Percentiles rank a stretch among this genome's conserved stretches.
phyloP scores from a whole-genome alignment of 2,797 vertebrate species.

The Sebastes aleutianus region DNA sequence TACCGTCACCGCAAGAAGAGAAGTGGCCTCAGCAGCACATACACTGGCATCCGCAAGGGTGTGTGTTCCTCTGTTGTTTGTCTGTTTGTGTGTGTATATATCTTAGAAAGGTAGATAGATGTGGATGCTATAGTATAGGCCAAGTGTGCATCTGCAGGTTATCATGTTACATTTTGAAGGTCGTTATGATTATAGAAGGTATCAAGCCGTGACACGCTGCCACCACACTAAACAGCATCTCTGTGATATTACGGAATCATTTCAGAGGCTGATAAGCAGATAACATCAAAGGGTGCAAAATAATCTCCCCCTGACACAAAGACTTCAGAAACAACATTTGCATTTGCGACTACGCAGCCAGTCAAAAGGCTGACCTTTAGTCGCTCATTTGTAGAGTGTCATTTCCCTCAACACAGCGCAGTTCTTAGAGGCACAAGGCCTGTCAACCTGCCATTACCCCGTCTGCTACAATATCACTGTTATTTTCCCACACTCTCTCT shows the following conservation, averaged over 20 bases:
- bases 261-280: conserved; percentile 60
- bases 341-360: conserved; percentile 62
- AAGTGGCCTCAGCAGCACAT: conserved; percentile 92
- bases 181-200: neutral
- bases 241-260: conserved; percentile 41
- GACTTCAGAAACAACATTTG: conserved; percentile 68
- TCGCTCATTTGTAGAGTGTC: conserved; percentile 61
- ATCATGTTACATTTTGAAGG: conserved; percentile 17
- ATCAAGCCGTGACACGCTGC: conserved; percentile 28
- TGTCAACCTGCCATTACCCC: conserved; percentile 65
- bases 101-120: neutral
- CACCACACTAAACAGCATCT: conserved; percentile 28
- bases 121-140: neutral
- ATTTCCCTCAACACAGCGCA: conserved; percentile 34
- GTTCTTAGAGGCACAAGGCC: conserved; percentile 40
- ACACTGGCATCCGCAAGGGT: conserved; percentile 98
- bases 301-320: conserved; percentile 66
- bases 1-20: conserved; percentile 97
- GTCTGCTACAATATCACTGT: conserved; percentile 45
- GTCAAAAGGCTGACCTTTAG: conserved; percentile 78
- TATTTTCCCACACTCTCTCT: conserved; percentile 43
- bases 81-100: neutral
- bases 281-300: conserved; percentile 61
- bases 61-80: conserved; percentile 30
- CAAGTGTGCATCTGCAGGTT: neutral